Evolutionary conservation across 2,113 vertebrate species (phyloP).

Genomic region (Salvelinus alpinus): DNA sequence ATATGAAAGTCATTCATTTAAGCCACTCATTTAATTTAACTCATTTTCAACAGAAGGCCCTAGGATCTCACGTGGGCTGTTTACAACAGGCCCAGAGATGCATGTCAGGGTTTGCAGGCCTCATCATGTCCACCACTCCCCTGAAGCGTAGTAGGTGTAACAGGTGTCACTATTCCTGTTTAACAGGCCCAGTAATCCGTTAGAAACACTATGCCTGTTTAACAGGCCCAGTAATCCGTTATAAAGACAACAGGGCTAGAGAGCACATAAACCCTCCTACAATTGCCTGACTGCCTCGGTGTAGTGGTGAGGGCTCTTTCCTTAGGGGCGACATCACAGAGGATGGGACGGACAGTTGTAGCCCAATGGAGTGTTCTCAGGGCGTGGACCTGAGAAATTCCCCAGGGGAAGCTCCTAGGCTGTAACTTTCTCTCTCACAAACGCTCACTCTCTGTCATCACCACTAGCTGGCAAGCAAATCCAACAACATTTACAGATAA

Average conservation of each 20-base stretch:
- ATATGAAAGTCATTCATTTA: too few species aligned
- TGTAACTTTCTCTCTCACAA: background rate
- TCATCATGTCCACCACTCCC: constrained; percentile 30
- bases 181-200: background rate
- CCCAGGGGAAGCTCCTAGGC: background rate
- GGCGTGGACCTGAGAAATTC: constrained; percentile 11
- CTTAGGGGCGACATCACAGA: background rate
- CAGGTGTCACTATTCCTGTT: too few species aligned
- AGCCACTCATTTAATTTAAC: too few species aligned
- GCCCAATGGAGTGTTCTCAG: background rate
- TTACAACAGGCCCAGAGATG: constrained; percentile 7
- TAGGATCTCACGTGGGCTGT: background rate
- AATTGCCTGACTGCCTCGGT: background rate
- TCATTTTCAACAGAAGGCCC: too few species aligned
- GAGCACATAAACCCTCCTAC: background rate
- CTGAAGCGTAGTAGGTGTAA: background rate
- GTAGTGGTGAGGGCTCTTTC: background rate
- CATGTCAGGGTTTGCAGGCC: constrained; percentile 16
- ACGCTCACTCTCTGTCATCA: background rate
- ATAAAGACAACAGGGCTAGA: background rate
- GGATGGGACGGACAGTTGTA: background rate
- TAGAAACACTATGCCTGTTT: background rate
- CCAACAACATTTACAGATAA: too few species aligned
- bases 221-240: background rate
- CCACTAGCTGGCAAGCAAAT: too few species aligned